Base-by-base conservation (phyloP, 2,888 invertebrate genomes). In the Apamea sordens region DNA sequence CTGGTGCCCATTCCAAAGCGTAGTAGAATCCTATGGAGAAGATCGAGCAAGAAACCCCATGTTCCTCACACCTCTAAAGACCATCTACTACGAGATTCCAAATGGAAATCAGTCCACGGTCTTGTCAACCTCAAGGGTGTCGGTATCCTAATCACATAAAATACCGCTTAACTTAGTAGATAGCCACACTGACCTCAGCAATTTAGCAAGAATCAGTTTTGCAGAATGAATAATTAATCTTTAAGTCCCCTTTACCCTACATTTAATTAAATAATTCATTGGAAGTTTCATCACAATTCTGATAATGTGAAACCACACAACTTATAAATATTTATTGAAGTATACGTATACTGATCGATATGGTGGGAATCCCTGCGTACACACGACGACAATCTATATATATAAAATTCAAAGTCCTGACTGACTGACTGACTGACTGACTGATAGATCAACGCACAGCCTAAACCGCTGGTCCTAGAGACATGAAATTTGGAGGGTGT, bases 281-380 rank as follows among this genome's bases (percentile, higher is more conserved):
- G 5, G 36, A 78, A 61, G 21, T 78, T 83, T 78, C 61, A 1
- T 72, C 71, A 82, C 56, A 83, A 72, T 68, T 61, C 61, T 4
- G 67, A 75, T 50, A 41, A 47, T 15, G 32, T 24, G 11, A 53
- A 21, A 59, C n/a, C 28, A 21, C 36, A 63, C 32, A 83, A 75
- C 41, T 15, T 15, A 83, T 77, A 24, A 71, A 67, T 64, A 53
- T 61, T 76, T 3, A 32, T n/a, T 24, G 15, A 15, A 24, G 24
- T 32, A 32, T 32, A 32, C 32, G n/a, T 28, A 47, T 80, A 21
- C 4, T 65, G 21, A 24, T 41, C 2, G 10, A 10, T 15, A 28
- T 4, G 21, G 56, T 41, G 82, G 82, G 63, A 84, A 79, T 77
- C 71, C 83, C 81, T 13, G 3, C 15, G 32, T 24, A 28, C 18